phyloP scores from a whole-genome alignment of 2,888 invertebrate genomes.

The Phania funesta region DNA sequence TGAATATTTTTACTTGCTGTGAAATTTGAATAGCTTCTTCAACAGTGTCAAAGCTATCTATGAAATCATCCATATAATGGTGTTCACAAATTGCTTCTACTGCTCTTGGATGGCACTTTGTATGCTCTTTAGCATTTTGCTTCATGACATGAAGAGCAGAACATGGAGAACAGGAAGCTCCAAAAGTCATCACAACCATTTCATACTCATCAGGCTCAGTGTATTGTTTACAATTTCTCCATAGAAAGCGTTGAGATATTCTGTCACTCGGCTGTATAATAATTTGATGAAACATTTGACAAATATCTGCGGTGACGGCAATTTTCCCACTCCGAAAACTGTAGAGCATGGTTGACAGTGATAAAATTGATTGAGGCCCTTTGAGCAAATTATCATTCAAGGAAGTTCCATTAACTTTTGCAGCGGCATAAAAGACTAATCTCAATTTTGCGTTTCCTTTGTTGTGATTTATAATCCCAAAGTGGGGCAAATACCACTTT shows the following conservation, averaged over 20 bases:
- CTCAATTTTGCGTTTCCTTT: conserved; percentile 70
- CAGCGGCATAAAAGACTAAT: conserved; percentile 74
- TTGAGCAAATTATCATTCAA: conserved; percentile 72
- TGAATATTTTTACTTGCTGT: conserved; percentile 35
- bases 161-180: conserved; percentile 68
- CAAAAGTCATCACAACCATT: conserved; percentile 68
- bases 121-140: conserved; percentile 48
- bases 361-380: conserved; percentile 73
- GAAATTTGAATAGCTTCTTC: conserved; percentile 45
- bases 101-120: conserved; percentile 31
- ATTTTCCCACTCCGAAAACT: conserved; percentile 74
- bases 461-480: conserved; percentile 69
- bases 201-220: conserved; percentile 47
- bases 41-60: conserved; percentile 33
- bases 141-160: conserved; percentile 66
- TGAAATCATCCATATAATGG: conserved; percentile 58
- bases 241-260: conserved; percentile 73
- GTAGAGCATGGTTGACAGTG: conserved; percentile 72
- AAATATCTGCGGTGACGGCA: conserved; percentile 69
- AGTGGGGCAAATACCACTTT: conserved; percentile 71
- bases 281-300: conserved; percentile 52
- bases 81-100: conserved; percentile 45
- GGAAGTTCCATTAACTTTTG: conserved; percentile 68
- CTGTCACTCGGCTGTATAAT: conserved; percentile 70
- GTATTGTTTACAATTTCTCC: conserved; percentile 63